These are phyloP conservation scores for Zaprionus lineosus DNA, from an alignment of 2,888 invertebrate genomes.

Conservation along the genomic window DNA sequence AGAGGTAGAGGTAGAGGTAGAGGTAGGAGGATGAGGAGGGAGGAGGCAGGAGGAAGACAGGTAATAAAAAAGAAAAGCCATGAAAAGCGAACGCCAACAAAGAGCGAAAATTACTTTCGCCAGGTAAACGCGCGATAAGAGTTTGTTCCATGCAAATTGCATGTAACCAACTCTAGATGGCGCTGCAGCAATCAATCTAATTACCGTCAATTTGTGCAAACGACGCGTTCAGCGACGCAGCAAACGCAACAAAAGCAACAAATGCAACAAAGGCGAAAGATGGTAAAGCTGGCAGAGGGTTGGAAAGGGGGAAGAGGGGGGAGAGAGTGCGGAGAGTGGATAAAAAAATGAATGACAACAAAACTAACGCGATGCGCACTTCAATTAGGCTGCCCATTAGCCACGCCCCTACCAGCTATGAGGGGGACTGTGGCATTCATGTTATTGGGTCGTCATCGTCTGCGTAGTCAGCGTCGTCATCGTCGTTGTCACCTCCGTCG, in stretches of 20 bases:
- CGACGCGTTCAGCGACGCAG: slow-evolving; percentile 1
- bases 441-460: slow-evolving; percentile 46
- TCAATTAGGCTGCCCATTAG: slow-evolving; percentile 45
- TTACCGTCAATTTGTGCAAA: slow-evolving; percentile 67
- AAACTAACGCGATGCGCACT: slow-evolving; percentile 36
- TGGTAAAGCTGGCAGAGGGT: too few relatives aligned
- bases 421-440: slow-evolving; percentile 23
- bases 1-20: too few relatives aligned
- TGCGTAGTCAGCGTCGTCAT: not conserved
- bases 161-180: slow-evolving; percentile 39
- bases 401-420: slow-evolving; percentile 15
- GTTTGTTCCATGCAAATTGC: slow-evolving; percentile 46
- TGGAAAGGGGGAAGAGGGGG: too few relatives aligned
- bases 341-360: slow-evolving; percentile 1
- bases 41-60: too few relatives aligned
- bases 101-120: slow-evolving; percentile 69
- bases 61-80: slow-evolving; percentile 19
- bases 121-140: slow-evolving; percentile 22
- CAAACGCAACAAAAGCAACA: not conserved
- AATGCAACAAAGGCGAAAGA: not conserved
- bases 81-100: slow-evolving; percentile 48
- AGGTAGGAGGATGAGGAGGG: too few relatives aligned
- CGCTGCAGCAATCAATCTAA: slow-evolving; percentile 69
- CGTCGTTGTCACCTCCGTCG: too few relatives aligned
- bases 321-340: too few relatives aligned